Base-by-base conservation (phyloP, 1,140 invertebrate genomes). In the Mya arenaria region DNA sequence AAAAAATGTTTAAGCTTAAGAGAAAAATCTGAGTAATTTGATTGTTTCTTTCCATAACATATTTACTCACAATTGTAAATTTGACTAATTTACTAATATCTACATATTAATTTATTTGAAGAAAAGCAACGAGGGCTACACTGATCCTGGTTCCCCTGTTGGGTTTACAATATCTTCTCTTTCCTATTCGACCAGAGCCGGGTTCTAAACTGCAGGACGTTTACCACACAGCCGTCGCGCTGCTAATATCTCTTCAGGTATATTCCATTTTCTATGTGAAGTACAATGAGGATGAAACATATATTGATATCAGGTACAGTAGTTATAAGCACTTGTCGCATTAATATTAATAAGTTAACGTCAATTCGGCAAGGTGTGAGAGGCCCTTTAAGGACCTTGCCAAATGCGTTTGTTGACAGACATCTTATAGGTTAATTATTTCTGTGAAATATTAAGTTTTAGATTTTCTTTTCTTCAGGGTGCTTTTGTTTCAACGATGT, bases 101-200 rank as follows among this genome's bases (percentile, higher is more conserved):
- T n/a, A n/a, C n/a, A n/a, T n/a, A n/a, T n/a, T n/a, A n/a, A n/a
- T n/a, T n/a, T n/a, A n/a, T n/a, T n/a, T n/a, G 36, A 83, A 91
- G 91, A 75, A 91, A 89, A 79, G 32, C 94, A 94, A 83, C 95
- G 95, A 52, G 96, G 95, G 90, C 89, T 36, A 92, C 89, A 2
- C 95, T 91, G 60, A 90, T 91, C 25, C 79, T 91, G 92, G 92
- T 91, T 84, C 92, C 92, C 5, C 86, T 86, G 92, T 93, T 90
- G 28, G 90, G 89, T 19, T 75, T 90, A 4, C 90, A 91, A 75
- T 90, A 84, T 60, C 75, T 90, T 23, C 41, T 91, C 77, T 86
- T 91, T 66, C 89, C 89, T 19, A 30, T 80, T 13, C n/a, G 77
- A 56, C 77, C 77, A 5, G 36, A 56, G 25, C 8, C 32, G 8